phyloP scores from a whole-genome alignment of 1,140 invertebrate species.

The Nebria ingens region DNA sequence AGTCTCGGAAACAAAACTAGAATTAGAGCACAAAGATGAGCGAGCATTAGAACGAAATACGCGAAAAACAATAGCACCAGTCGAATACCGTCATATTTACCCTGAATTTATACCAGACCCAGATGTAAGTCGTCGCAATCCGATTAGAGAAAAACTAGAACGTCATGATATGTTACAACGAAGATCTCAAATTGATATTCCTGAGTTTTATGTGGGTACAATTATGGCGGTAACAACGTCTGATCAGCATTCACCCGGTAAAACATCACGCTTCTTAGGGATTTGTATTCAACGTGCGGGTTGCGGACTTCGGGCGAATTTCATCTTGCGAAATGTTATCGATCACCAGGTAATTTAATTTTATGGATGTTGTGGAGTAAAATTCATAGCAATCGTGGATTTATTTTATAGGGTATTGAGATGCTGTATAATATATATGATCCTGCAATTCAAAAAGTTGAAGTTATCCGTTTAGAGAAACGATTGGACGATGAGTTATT shows the following conservation, averaged over 20 bases:
- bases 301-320: constrained; percentile 69
- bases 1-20: background rate
- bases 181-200: constrained; percentile 73
- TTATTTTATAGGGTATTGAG: constrained; percentile 38
- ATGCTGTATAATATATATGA: constrained; percentile 89
- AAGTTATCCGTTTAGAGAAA: constrained; percentile 86
- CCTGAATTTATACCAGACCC: constrained; percentile 93
- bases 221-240: constrained; percentile 86
- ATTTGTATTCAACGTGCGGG: constrained; percentile 85
- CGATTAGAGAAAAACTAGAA: constrained; percentile 78
- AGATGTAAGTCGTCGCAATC: constrained; percentile 64
- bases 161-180: constrained; percentile 86
- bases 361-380: too few species aligned
- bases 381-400: background rate
- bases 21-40: background rate
- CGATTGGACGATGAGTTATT: constrained; percentile 81
- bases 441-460: constrained; percentile 81
- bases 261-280: constrained; percentile 85
- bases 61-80: constrained; percentile 22
- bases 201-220: constrained; percentile 95
- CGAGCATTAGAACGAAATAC: constrained; percentile 1
- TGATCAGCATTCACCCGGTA: constrained; percentile 76
- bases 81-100: constrained; percentile 65
- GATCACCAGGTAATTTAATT: constrained; percentile 60
- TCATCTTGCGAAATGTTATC: constrained; percentile 86